Percentiles rank a stretch among this genome's conserved stretches.
Evolutionary conservation across 2,797 vertebrate genomes (phyloP).

Genomic region (Sebastes steindachneri): DNA sequence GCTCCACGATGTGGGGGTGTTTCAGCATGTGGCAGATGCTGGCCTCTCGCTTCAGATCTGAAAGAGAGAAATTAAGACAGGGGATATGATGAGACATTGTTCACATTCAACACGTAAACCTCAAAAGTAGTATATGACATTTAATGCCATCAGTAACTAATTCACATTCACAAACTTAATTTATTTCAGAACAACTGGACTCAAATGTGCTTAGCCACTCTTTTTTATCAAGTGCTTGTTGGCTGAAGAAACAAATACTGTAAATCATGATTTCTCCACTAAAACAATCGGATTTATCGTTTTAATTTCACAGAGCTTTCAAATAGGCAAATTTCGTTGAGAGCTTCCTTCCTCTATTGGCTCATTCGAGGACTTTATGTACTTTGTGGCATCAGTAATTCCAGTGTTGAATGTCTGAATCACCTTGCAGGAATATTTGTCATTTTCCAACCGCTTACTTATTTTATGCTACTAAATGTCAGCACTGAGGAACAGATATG

Average conservation of each 20-base stretch:
- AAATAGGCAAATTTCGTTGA: background rate
- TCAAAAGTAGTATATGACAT: background rate
- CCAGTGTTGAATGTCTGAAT: background rate
- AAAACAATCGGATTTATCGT: background rate
- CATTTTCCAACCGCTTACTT: background rate
- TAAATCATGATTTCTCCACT: background rate
- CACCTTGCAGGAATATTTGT: background rate
- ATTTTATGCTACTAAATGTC: background rate
- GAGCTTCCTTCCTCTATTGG: background rate
- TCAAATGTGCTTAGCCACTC: too few relatives aligned
- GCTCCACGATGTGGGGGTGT: slow-evolving; percentile 98
- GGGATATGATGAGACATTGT: background rate
- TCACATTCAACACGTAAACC: background rate
- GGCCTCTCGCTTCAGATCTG: slow-evolving; percentile 99
- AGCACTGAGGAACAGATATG: background rate
- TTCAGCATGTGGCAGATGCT: slow-evolving; percentile 99
- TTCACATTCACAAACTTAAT: background rate
- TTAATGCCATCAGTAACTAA: background rate
- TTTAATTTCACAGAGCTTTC: background rate
- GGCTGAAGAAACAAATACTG: background rate
- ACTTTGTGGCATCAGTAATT: background rate
- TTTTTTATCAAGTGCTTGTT: background rate
- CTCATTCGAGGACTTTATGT: background rate
- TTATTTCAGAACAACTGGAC: background rate
- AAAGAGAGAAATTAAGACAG: background rate